phyloP scores from a whole-genome alignment of 2,113 vertebrate species.

The Struthidea cinerea region DNA sequence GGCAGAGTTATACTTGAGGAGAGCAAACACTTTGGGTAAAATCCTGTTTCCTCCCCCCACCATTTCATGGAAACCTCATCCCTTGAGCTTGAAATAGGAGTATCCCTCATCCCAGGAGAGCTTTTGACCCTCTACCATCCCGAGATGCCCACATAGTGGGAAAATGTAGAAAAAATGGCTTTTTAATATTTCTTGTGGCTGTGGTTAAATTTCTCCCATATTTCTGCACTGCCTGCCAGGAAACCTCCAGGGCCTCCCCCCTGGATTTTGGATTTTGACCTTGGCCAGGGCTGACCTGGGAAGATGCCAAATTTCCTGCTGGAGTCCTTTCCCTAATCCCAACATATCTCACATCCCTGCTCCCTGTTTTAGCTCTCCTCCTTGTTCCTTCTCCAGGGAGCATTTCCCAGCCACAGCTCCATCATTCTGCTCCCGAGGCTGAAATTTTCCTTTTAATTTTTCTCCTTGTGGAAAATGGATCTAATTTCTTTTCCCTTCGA shows the following conservation, averaged over 20 bases:
- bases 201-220: fast-evolving
- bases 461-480: neutral
- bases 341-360: fast-evolving
- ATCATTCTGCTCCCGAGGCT: neutral
- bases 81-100: neutral
- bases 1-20: neutral
- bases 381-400: neutral
- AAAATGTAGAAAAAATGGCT: fast-evolving
- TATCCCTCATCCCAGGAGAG: neutral
- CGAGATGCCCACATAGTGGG: neutral
- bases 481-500: slow-evolving; percentile 14
- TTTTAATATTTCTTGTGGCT: neutral
- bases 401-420: neutral
- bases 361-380: neutral
- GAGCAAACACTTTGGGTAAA: neutral
- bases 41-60: neutral
- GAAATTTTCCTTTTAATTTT: slow-evolving; percentile 38
- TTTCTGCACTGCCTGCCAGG: neutral
- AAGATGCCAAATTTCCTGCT: neutral
- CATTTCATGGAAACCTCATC: neutral
- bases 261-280: neutral
- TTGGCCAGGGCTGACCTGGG: neutral
- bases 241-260: neutral
- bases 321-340: neutral
- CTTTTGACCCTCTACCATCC: neutral